Conservation (phyloP, 2,888 invertebrate species). For the Epiblema foenella region DNA sequence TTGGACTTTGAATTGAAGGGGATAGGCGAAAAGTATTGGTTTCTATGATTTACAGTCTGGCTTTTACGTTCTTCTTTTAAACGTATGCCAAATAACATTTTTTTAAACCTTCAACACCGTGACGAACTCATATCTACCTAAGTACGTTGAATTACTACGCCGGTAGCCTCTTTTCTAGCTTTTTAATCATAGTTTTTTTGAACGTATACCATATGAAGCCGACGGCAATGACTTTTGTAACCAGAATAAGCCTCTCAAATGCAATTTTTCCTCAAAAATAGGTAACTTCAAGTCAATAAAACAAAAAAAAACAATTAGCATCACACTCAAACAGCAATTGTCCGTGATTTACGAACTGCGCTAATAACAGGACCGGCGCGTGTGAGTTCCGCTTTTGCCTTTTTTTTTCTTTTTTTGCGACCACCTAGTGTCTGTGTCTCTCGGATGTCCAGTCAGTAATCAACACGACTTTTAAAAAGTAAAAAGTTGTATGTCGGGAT, state of each 20-base stretch:
- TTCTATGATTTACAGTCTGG: not conserved
- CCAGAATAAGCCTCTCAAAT: not conserved
- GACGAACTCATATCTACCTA: too few species aligned
- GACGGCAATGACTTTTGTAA: not conserved
- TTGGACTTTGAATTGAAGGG: slow-evolving; percentile 21
- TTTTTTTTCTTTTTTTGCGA: slow-evolving; percentile 60
- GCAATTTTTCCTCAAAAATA: slow-evolving; percentile 3
- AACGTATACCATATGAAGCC: too few species aligned
- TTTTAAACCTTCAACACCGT: not conserved
- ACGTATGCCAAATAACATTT: not conserved
- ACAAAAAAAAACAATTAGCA: slow-evolving; percentile 25
- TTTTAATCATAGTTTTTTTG: not conserved
- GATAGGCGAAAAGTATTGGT: slow-evolving; percentile 3
- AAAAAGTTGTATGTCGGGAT: slow-evolving; percentile 6
- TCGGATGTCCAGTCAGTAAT: slow-evolving; percentile 67
- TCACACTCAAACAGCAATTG: slow-evolving; percentile 28
- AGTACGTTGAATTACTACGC: not conserved
- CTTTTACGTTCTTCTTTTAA: not conserved
- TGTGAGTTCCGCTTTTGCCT: slow-evolving; percentile 48
- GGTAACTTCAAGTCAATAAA: not conserved
- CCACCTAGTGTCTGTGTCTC: slow-evolving; percentile 67
- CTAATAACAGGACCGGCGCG: slow-evolving; percentile 46
- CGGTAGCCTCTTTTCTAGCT: not conserved
- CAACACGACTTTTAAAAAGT: slow-evolving; percentile 50
- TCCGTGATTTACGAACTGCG: slow-evolving; percentile 32